Conservation (phyloP, 2,888 invertebrate species). For the Rosalia funebris region DNA sequence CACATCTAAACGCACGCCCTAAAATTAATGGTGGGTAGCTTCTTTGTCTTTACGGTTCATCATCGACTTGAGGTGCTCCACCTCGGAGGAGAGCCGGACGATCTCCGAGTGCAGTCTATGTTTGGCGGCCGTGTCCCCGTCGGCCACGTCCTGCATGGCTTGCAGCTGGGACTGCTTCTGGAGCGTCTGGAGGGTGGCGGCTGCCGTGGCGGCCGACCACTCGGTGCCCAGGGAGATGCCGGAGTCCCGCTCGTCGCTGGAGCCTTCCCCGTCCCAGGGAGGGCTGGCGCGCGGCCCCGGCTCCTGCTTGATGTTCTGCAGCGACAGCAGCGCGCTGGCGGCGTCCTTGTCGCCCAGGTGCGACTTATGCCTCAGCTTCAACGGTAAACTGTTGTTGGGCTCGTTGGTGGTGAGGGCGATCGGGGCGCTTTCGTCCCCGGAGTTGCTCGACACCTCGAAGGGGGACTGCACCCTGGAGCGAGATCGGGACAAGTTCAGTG, state of each 20-base stretch:
- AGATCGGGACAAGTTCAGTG: conserved; percentile 75
- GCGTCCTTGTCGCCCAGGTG: conserved; percentile 91
- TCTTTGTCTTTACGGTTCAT: conserved; percentile 71
- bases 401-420: conserved; percentile 64
- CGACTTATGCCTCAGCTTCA: conserved; percentile 91
- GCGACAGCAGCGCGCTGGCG: conserved; percentile 80
- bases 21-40: conserved; percentile 34
- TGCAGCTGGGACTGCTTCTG: conserved; percentile 61
- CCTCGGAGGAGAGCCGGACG: conserved; percentile 88
- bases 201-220: conserved; percentile 65
- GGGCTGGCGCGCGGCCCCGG: conserved; percentile 82
- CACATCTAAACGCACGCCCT: conserved; percentile 35
- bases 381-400: conserved; percentile 83
- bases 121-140: conserved; percentile 70
- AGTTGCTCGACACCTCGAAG: conserved; percentile 83
- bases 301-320: conserved; percentile 89
- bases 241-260: conserved; percentile 89
- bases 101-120: conserved; percentile 86
- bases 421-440: conserved; percentile 69
- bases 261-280: conserved; percentile 89
- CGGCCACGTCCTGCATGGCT: conserved; percentile 51
- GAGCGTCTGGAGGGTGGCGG: conserved; percentile 59
- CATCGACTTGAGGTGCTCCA: conserved; percentile 87
- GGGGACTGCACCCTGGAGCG: conserved; percentile 74
- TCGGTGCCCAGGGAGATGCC: conserved; percentile 86